Evolutionary conservation across 1,140 invertebrate species (phyloP).

Genomic region (Leptinotarsa lineolata): DNA sequence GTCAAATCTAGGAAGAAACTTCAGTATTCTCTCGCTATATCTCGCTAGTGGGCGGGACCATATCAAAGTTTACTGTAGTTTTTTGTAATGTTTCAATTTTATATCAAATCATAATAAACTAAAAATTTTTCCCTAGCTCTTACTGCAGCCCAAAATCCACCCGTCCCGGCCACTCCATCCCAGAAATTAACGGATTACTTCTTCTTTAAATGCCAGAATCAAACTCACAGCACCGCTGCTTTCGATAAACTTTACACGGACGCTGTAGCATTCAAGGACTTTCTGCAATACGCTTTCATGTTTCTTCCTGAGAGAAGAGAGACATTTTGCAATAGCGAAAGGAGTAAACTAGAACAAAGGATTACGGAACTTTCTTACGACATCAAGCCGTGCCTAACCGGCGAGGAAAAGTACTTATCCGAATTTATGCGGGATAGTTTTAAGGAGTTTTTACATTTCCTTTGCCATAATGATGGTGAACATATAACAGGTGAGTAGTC

Average conservation of each 20-base stretch:
- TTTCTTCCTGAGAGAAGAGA: constrained; percentile 15
- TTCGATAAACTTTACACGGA: constrained; percentile 12
- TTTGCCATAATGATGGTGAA: constrained; percentile 29
- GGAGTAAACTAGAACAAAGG: neutral
- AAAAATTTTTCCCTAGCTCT: neutral
- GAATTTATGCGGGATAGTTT: constrained; percentile 22
- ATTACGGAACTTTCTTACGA: neutral
- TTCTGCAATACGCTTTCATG: constrained; percentile 12
- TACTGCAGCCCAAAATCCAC: neutral
- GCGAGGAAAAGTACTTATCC: constrained; percentile 17
- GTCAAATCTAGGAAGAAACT: too few relatives aligned
- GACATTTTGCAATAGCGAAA: constrained; percentile 17
- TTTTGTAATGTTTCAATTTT: too few relatives aligned
- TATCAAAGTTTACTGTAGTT: too few relatives aligned
- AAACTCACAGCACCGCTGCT: neutral
- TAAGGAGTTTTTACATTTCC: constrained; percentile 24
- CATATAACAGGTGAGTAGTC: constrained; percentile 13
- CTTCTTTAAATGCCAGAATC: constrained; percentile 19
- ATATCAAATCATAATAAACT: neutral
- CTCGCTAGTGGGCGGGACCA: too few relatives aligned
- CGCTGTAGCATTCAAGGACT: constrained; percentile 9
- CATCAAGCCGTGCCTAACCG: constrained; percentile 1
- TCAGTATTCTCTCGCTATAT: too few relatives aligned
- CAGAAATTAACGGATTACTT: constrained; percentile 18
- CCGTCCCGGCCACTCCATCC: neutral